Base-by-base conservation (phyloP, 2,797 vertebrate species). In the Nasua narica region DNA sequence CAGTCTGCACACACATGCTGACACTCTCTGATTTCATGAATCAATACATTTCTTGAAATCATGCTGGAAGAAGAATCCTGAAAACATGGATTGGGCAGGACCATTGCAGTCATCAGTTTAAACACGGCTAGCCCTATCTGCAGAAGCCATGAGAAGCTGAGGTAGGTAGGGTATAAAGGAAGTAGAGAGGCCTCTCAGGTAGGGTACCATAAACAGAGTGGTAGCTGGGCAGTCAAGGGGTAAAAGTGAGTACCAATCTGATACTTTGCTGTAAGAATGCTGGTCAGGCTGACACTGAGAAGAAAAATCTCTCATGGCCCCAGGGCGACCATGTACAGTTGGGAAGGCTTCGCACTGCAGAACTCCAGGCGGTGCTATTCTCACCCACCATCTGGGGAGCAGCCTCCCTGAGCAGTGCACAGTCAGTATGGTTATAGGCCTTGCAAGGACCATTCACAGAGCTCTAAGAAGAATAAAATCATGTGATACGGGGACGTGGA, bases 41-140 rank as follows among this genome's bases (percentile, higher is more conserved):
- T 91, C 58, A n/a, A 81, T 69, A 10, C 14, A 29, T 54, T 96
- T 87, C 74, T 78, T 81, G 12, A 83, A 79, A 37, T 48, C n/a
- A 23, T 0, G 69, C 70, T 88, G 3, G 1, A 35, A 88, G 54
- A 62, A 91, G 93, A 72, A 67, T 46, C 83, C 58, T 21, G 52
- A 81, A 32, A 43, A 77, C 12, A 2, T 1, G 35, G 67, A 70
- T n/a, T 21, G 58, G 65, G 77, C 29, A 37, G 65, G 50, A 67
- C 12, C 3, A 0, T 13, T 32, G 65, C 43, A 9, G 46, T 6
- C n/a, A 18, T 65, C 79, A 11, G 7, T 79, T 54, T 69, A n/a
- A 46, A 62, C 7, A 0, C 11, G 40, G 37, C 23, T 10, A 78
- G 67, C 9, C 2, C 0, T 4, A 5, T 46, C 32, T 27, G 52